Evolutionary conservation across 2,888 invertebrate genomes (phyloP).

Genomic region (Hoplodrina ambigua): DNA sequence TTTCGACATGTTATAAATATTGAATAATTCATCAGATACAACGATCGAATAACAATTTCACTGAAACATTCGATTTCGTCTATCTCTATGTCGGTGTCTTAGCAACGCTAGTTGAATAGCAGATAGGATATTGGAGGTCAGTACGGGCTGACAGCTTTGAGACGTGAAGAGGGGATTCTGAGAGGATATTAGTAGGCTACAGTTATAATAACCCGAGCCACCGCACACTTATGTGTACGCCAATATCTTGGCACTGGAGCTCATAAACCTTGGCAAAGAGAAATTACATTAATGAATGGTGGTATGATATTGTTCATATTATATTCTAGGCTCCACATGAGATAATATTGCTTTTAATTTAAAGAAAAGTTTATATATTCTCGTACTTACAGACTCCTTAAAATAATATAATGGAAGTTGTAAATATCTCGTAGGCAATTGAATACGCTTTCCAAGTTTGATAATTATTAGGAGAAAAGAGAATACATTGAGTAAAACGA

Average conservation of each 20-base stretch:
- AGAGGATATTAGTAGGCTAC: slow-evolving; percentile 56
- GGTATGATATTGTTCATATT: slow-evolving; percentile 22
- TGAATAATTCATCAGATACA: not conserved
- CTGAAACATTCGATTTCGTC: slow-evolving; percentile 18
- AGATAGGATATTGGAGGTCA: slow-evolving; percentile 58
- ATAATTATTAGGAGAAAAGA: slow-evolving; percentile 7
- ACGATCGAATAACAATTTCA: slow-evolving; percentile 16
- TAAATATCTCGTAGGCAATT: slow-evolving; percentile 2
- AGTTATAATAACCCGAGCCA: slow-evolving; percentile 51
- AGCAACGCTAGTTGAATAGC: slow-evolving; percentile 50
- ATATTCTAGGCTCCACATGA: not conserved
- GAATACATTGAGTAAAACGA: slow-evolving; percentile 3
- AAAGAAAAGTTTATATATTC: not conserved
- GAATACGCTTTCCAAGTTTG: slow-evolving; percentile 15
- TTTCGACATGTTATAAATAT: not conserved
- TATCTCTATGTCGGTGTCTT: slow-evolving; percentile 28
- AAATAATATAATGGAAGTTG: not conserved
- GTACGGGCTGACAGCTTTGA: slow-evolving; percentile 59
- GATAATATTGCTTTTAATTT: slow-evolving; percentile 24
- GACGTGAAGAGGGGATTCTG: slow-evolving; percentile 60
- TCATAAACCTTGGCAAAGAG: slow-evolving; percentile 30
- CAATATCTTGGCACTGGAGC: slow-evolving; percentile 34
- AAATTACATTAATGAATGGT: slow-evolving; percentile 38
- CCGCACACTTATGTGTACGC: slow-evolving; percentile 28
- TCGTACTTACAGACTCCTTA: not conserved